These are phyloP conservation scores for Hyphantria cunea DNA, from an alignment of 1,140 invertebrate genomes.

Conservation along the genomic window DNA sequence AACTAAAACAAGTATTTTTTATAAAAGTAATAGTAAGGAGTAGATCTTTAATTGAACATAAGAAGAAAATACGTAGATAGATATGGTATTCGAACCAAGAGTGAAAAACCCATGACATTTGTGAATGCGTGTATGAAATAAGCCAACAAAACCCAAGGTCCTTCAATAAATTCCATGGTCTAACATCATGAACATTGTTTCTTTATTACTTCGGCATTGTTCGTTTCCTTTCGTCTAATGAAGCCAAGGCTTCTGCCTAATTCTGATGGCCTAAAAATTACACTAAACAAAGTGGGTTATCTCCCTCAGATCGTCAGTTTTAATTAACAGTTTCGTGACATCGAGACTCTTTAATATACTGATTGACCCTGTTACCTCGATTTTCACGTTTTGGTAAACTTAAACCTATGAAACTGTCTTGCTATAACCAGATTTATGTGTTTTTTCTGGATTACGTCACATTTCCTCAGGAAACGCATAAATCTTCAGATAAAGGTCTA, in stretches of 20 bases:
- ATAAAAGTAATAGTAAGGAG: too few relatives aligned
- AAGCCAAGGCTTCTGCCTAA: constrained; percentile 16
- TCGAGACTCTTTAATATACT: constrained; percentile 8
- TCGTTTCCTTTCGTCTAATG: not conserved
- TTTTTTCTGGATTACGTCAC: constrained; percentile 1
- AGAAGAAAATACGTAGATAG: too few relatives aligned
- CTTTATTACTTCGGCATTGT: constrained; percentile 1
- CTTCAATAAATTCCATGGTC: not conserved
- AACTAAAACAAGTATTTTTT: too few relatives aligned
- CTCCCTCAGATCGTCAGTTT: constrained; percentile 16
- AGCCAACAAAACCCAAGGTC: not conserved
- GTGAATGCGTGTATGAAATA: not conserved
- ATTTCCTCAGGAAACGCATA: not conserved
- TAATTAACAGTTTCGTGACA: constrained; percentile 24
- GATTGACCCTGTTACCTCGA: constrained; percentile 15
- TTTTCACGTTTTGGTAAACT: constrained; percentile 8
- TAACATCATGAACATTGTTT: constrained; percentile 1
- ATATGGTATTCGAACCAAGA: not conserved
- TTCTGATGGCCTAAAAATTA: constrained; percentile 17
- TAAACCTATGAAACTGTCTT: not conserved
- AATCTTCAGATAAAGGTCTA: not conserved
- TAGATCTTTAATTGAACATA: too few relatives aligned
- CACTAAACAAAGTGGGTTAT: constrained; percentile 23
- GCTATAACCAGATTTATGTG: not conserved
- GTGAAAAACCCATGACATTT: not conserved